Evolutionary conservation across 2,113 vertebrate species (phyloP).

Genomic region (Pleuronectes platessa): DNA sequence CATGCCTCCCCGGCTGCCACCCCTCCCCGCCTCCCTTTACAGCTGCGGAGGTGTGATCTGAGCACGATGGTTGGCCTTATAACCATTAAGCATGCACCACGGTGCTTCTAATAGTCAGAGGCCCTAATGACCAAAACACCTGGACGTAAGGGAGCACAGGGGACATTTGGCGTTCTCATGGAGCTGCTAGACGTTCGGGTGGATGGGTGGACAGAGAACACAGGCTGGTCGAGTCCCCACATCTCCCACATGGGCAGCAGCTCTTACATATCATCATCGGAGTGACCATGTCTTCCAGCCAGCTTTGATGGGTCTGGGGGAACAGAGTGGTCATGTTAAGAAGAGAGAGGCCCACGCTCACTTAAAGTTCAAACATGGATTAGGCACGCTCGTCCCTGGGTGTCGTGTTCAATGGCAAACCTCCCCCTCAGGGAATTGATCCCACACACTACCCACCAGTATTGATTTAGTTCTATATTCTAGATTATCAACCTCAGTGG

Average conservation of each 20-base stretch:
- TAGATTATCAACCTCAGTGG: slow-evolving; percentile 69
- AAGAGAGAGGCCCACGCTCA: slow-evolving; percentile 68
- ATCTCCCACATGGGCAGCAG: slow-evolving; percentile 27
- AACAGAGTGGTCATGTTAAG: slow-evolving; percentile 61
- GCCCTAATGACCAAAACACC: slow-evolving; percentile 84
- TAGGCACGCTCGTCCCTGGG: slow-evolving; percentile 78
- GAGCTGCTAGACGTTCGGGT: slow-evolving; percentile 33
- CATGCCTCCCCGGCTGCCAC: slow-evolving; percentile 74
- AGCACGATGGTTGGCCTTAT: slow-evolving; percentile 75
- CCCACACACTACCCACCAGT: slow-evolving; percentile 50
- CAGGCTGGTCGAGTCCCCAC: slow-evolving; percentile 14
- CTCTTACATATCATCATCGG: slow-evolving; percentile 27
- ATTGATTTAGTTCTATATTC: slow-evolving; percentile 70
- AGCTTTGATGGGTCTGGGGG: slow-evolving; percentile 34
- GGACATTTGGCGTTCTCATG: slow-evolving; percentile 56
- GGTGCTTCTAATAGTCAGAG: slow-evolving; percentile 69
- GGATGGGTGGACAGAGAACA: slow-evolving; percentile 17
- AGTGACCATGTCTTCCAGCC: slow-evolving; percentile 42
- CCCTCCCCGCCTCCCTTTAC: slow-evolving; percentile 71
- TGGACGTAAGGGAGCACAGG: slow-evolving; percentile 64
- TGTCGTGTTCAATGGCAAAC: slow-evolving; percentile 75
- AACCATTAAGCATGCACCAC: slow-evolving; percentile 76
- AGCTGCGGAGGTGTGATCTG: slow-evolving; percentile 83
- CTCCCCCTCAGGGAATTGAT: slow-evolving; percentile 69
- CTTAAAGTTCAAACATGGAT: slow-evolving; percentile 79